A percentile compares a stretch with the other conserved stretches of the same genome.
These are phyloP conservation scores for Sarcophaga subvicina DNA, from an alignment of 2,888 invertebrate genomes.

Conservation along the genomic window DNA sequence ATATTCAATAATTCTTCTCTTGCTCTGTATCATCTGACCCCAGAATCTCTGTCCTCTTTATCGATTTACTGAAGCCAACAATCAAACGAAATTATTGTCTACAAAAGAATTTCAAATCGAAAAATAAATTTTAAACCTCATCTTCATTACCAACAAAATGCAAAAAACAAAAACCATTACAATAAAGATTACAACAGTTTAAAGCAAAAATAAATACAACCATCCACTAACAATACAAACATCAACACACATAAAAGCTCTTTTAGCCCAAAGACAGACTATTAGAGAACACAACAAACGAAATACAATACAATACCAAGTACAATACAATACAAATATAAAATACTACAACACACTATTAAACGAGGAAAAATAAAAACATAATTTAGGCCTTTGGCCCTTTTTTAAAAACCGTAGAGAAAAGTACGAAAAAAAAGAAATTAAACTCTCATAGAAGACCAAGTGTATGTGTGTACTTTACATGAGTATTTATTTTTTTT, in stretches of 20 bases:
- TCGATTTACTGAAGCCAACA: no score
- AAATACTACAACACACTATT: no score
- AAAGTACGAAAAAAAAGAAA: background rate
- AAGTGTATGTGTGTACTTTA: background rate
- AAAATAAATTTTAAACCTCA: conserved; percentile 5
- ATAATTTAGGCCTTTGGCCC: conserved; percentile 24
- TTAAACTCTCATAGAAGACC: background rate
- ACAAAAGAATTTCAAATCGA: background rate
- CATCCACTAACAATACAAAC: background rate
- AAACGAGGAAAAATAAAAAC: no score
- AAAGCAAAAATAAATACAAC: conserved; percentile 5
- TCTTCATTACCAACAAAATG: background rate
- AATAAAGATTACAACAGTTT: background rate
- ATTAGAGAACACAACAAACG: background rate
- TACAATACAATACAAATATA: no score
- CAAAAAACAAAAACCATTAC: background rate
- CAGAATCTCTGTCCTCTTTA: no score
- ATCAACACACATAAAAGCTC: background rate
- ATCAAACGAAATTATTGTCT: background rate
- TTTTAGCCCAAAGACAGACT: background rate
- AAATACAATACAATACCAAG: background rate
- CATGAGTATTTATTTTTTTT: background rate
- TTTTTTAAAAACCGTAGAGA: conserved; percentile 14
- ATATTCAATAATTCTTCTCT: no score
- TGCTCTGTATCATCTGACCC: no score